phyloP scores from a whole-genome alignment of 2,113 vertebrate species.

The Leptodactylus fuscus region DNA sequence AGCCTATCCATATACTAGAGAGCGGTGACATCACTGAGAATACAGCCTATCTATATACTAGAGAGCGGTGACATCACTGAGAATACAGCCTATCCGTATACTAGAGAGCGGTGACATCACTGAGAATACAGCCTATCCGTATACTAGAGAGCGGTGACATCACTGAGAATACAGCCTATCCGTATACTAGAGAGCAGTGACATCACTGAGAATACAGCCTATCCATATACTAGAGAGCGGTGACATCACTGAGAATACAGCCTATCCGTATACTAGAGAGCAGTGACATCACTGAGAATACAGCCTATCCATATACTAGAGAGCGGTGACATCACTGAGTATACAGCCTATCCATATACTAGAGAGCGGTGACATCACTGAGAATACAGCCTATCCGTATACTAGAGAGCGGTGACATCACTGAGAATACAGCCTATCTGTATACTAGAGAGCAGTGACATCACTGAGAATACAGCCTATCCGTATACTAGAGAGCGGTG shows the following conservation, averaged over 20 bases:
- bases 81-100: background rate
- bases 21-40: background rate
- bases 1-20: constrained; percentile 1
- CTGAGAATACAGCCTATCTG: background rate
- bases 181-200: too few relatives aligned
- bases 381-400: background rate
- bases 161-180: background rate
- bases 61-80: constrained; percentile 1
- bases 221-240: background rate
- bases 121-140: background rate
- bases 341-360: background rate
- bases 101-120: background rate
- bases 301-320: too few relatives aligned
- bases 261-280: background rate
- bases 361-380: background rate
- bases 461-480: background rate
- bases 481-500: background rate
- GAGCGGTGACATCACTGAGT: background rate
- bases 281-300: background rate
- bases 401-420: background rate
- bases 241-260: background rate
- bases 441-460: background rate
- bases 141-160: background rate
- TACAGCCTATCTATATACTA: background rate
- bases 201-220: background rate